Evolutionary conservation across 1,140 invertebrate species (phyloP).

Genomic region (Meloidogyne exigua): DNA sequence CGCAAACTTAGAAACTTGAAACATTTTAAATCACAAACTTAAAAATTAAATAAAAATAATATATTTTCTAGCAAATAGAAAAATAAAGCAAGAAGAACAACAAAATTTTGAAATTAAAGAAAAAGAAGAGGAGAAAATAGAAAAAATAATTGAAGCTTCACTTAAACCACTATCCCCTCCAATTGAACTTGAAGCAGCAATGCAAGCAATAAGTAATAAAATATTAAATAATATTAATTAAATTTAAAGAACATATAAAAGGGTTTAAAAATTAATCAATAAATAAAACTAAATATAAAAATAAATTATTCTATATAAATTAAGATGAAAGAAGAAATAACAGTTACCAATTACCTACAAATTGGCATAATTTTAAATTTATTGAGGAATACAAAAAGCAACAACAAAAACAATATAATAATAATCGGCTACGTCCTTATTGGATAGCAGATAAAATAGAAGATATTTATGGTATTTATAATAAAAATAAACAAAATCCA

Average conservation of each 20-base stretch:
- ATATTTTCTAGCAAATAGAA: too few relatives aligned
- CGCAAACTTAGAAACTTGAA: too few relatives aligned
- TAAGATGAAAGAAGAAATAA: neutral
- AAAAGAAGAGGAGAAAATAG: neutral
- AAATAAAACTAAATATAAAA: too few relatives aligned
- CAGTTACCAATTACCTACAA: neutral
- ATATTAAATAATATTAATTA: neutral
- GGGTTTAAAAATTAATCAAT: too few relatives aligned
- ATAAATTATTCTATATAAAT: neutral
- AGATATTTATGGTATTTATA: constrained; percentile 6
- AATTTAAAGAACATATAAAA: neutral
- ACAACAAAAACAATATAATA: neutral
- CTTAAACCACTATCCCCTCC: neutral
- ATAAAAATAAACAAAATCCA: neutral
- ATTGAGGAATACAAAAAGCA: neutral
- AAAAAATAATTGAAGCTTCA: neutral
- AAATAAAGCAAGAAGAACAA: too few relatives aligned
- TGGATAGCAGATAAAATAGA: constrained; percentile 19
- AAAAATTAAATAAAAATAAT: too few relatives aligned
- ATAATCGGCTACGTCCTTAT: constrained; percentile 1
- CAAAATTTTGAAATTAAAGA: neutral
- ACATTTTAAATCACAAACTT: too few relatives aligned
- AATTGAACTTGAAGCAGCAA: constrained; percentile 1
- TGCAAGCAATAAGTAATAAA: neutral
- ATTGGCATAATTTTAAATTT: neutral